Base-by-base conservation (phyloP, 2,888 invertebrate species). In the Microdon myrmicae region DNA sequence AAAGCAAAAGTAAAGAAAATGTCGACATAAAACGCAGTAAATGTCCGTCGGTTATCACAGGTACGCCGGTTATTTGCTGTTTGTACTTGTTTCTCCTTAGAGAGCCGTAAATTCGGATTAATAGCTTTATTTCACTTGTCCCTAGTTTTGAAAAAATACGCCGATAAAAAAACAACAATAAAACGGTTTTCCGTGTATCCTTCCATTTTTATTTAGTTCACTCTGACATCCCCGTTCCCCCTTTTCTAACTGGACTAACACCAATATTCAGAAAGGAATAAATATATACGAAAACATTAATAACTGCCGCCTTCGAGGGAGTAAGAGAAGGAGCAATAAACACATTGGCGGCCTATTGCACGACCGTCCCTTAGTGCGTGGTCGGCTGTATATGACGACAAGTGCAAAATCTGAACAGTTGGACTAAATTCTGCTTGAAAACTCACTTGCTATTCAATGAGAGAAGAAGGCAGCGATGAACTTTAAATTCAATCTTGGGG, bases 401-500 rank as follows among this genome's bases (percentile, higher is more conserved):
- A 14, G 5, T n/a, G 17, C 17, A 12, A 49, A 49, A 49, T 43
- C 43, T 44, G 23, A 28, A 61, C 60, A 55, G 55, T 55, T 56
- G 55, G 56, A 39, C 44, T 25, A 45, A 56, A 49, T 61, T 61
- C 44, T 23, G 31, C 49, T 49, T 12, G 38, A 38, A 49, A 56
- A 13, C 49, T 61, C 43, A 56, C 56, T 61, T 32, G 28, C 44
- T 49, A 55, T 55, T 48, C 48, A 14, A 23, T 9, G 22, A 39
- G 29, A 38, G 39, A 25, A 32, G 25, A 37, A 4, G 16, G 47
- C 32, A 20, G 41, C 10, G 39, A 49, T 49, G 44, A 49, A 56
- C 49, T 61, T 49, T 39, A 56, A 61, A 56, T 61, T 56, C 35
- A 61, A 56, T 61, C 51, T 49, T 35, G 22, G 51, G 32, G 56